These are phyloP conservation scores for Octopus bimaculoides DNA, from an alignment of 1,140 invertebrate genomes.

Conservation along the genomic window DNA sequence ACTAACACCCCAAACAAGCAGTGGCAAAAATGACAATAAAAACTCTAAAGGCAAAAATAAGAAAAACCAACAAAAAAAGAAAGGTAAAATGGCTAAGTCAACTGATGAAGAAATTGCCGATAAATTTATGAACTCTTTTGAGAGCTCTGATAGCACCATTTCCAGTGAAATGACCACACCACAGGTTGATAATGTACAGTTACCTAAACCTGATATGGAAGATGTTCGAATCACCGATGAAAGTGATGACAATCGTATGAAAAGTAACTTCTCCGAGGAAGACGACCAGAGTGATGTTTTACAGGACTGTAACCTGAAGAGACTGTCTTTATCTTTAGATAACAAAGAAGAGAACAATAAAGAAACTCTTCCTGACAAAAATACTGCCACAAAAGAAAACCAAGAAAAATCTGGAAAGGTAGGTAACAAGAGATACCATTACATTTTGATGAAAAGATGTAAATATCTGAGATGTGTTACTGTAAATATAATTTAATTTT, in stretches of 20 bases:
- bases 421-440: too few species aligned
- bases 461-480: too few species aligned
- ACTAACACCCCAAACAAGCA: background rate
- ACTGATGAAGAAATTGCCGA: conserved; percentile 8
- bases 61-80: conserved; percentile 20
- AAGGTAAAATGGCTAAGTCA: conserved; percentile 11
- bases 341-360: too few species aligned
- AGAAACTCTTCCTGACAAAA: too few species aligned
- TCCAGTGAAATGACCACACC: background rate
- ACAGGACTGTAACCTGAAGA: too few species aligned
- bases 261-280: background rate
- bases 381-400: too few species aligned
- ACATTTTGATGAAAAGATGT: too few species aligned
- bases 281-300: background rate
- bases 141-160: background rate
- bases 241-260: conserved; percentile 9
- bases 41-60: conserved; percentile 7
- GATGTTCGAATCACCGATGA: conserved; percentile 15
- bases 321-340: too few species aligned
- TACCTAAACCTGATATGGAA: conserved; percentile 15
- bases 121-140: background rate
- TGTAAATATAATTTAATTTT: too few species aligned
- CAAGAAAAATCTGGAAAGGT: too few species aligned
- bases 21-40: conserved; percentile 5
- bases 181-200: conserved; percentile 4